Percentiles rank a stretch among this genome's conserved stretches.
These are phyloP conservation scores for Eristalis arbustorum DNA, from an alignment of 2,888 invertebrate species.

Conservation along the genomic window DNA sequence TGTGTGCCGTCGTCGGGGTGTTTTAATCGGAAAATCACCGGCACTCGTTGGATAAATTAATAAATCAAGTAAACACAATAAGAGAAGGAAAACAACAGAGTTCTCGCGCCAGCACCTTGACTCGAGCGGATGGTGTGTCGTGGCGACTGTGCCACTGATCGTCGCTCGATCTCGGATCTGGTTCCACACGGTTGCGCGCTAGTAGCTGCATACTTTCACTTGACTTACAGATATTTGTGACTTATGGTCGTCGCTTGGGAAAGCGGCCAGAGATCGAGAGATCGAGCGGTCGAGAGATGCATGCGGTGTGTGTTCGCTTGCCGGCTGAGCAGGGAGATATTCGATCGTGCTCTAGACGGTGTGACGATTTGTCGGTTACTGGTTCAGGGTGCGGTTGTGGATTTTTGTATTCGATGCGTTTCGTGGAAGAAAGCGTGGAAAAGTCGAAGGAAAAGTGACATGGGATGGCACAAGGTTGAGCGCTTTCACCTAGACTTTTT, in stretches of 20 bases:
- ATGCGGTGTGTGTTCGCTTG: no score
- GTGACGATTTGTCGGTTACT: not conserved
- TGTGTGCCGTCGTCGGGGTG: not conserved
- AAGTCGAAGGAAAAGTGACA: not conserved
- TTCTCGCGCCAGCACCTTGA: not conserved
- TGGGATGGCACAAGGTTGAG: not conserved
- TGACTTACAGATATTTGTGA: not conserved
- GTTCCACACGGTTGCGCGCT: not conserved
- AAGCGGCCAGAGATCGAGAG: not conserved
- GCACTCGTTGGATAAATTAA: not conserved
- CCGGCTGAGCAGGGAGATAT: not conserved
- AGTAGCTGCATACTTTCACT: not conserved
- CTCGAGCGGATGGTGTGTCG: not conserved
- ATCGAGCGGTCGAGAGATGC: not conserved
- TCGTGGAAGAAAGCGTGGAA: not conserved
- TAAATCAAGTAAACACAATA: not conserved
- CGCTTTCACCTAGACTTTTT: not conserved
- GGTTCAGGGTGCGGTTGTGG: not conserved
- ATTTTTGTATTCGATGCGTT: not conserved
- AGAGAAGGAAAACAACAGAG: not conserved
- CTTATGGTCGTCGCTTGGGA: not conserved
- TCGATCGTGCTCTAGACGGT: not conserved
- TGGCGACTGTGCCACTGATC: not conserved
- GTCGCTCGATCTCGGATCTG: not conserved
- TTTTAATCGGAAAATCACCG: not conserved